Evolutionary conservation across 2,888 invertebrate genomes (phyloP), one percentile per base, ranked within the genome.

Genomic region (Parnassius apollo): DNA sequence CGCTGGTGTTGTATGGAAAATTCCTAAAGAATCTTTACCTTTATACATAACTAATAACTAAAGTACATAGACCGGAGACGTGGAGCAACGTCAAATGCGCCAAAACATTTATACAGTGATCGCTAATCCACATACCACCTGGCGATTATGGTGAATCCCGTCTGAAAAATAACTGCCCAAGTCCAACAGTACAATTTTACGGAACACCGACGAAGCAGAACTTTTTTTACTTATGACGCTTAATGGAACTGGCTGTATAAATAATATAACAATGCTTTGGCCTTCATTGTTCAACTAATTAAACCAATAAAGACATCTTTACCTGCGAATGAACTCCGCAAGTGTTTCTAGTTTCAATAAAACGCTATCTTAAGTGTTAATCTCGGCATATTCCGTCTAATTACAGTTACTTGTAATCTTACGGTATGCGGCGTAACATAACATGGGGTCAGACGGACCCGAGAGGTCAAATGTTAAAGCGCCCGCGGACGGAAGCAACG

Each of bases 361-460:
- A 49, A 54, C 42, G 50, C 50, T 59, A 62, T 62, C 63, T 63
- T 46, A 55, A 59, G 46, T 59, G 51, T 42, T 51, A 55, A 63
- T 63, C 59, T 44, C 12, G 2, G 42, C 55, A 45, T 45, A 45
- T 59, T 59, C 50, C 55, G 55, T 55, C 63, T 63, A 63, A 63
- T 63, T 63, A 59, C 51, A 51, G 44, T 53, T 63, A 18, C 18
- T 18, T 18, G 18, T 18, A 49, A 58, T 49, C 48, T 49, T 58
- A 58, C 42, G 25, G 46, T 57, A 42, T 51, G 56, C 49, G 44
- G 61, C 25, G 13, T 46, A 48, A 49, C 53, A 46, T 46, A 59
- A 52, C 49, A 25, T 4, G 42, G 52, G 57, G 53, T 62, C 52
- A 53, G 10, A 57, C 13, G 54, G 22, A 44, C 50, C 22, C 53